phyloP scores from a whole-genome alignment of 1,140 invertebrate species.

The Aphaenogaster rudis region DNA sequence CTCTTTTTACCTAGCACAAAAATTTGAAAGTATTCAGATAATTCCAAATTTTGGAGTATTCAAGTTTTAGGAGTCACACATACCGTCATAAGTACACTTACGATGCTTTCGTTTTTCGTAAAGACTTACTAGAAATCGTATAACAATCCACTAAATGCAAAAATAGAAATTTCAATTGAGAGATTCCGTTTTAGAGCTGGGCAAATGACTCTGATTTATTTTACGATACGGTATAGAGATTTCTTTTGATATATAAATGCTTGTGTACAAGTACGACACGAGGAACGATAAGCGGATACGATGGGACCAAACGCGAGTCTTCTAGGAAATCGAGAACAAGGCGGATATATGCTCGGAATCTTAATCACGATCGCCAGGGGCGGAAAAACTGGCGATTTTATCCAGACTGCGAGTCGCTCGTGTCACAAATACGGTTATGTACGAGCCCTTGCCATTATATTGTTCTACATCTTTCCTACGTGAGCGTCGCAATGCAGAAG shows the following conservation, averaged over 20 bases:
- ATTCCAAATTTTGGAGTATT: too few species aligned
- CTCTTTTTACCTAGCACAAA: too few species aligned
- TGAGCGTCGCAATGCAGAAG: slow-evolving; percentile 36
- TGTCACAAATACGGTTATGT: slow-evolving; percentile 71
- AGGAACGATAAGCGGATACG: slow-evolving; percentile 34
- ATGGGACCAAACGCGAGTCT: slow-evolving; percentile 65
- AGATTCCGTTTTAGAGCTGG: background rate
- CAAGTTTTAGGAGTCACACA: too few species aligned
- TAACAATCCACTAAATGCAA: background rate
- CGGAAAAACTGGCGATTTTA: slow-evolving; percentile 72
- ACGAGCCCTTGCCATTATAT: slow-evolving; percentile 71
- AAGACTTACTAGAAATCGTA: background rate
- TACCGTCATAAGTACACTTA: background rate
- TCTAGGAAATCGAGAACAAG: slow-evolving; percentile 72
- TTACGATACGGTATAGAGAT: background rate
- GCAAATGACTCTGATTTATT: background rate
- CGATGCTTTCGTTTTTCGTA: background rate
- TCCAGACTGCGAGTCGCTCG: slow-evolving; percentile 59
- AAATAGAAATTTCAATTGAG: slow-evolving; percentile 9
- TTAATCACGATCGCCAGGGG: slow-evolving; percentile 69
- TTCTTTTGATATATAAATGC: background rate
- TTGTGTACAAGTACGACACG: background rate
- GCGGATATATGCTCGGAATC: slow-evolving; percentile 71
- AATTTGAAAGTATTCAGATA: too few species aligned
- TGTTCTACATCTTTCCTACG: slow-evolving; percentile 59